Evolutionary conservation across 1,140 invertebrate genomes (phyloP), one percentile per base, ranked within the genome.

Genomic region (Magallana gigas): DNA sequence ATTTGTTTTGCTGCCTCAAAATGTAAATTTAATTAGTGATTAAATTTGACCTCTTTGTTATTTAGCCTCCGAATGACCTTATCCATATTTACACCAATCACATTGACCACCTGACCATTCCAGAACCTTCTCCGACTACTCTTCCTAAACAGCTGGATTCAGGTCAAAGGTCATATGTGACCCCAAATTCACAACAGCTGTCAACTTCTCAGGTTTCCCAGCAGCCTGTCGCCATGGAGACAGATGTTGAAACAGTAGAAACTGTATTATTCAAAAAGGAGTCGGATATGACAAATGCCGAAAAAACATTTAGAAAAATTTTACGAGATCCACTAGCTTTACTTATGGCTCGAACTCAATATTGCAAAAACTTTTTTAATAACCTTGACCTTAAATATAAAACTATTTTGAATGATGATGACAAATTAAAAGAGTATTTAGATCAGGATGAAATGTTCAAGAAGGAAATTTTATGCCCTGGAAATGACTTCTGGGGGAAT

Each of bases 61-160:
- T 82, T 2, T 56, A 89, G 85, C 12, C 85, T 23, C 59, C 82
- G 36, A 64, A 86, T 82, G 85, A 89, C n/a, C 85, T 85, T 5
- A 56, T 76, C n/a, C 83, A 87, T 48, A 68, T 71, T 14, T 85
- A 57, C 36, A 89, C 88, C 8, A 83, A 64, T 87, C 83, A 87
- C 18, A 84, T 87, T n/a, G 82, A 84, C 58, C 62, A 71, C 48
- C 23, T 84, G 57, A 16, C 14, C 57, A 64, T 57, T 11, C 68
- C 68, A 36, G 36, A 85, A 18, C 48, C 68, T 68, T n/a, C 71
- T 76, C 57, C 18, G 36, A 36, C 36, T 59, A 29, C 57, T 80
- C 23, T 57, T 16, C 57, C 57, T 6, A 36, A 58, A 8, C 9
- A 76, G 68, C 68, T 12, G 5, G 68, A 12, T 76, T 76, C 68